Conservation (phyloP, 2,797 vertebrate genomes). For the Cossypha polioptera region DNA sequence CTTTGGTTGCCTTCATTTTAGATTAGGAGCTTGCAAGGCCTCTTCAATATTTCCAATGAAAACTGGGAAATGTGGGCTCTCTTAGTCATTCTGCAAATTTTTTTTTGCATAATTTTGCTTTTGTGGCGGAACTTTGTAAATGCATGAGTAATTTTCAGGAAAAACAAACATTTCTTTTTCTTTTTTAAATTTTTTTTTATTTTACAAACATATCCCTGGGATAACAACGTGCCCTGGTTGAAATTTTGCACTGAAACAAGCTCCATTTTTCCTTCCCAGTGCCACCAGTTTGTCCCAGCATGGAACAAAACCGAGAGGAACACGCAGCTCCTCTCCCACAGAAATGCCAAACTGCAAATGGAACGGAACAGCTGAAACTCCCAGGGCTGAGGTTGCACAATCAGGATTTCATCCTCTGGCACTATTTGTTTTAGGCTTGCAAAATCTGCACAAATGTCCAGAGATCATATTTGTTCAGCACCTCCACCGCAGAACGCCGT, state of each 20-base stretch:
- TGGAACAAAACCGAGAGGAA: neutral
- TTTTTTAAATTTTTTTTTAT: too few species aligned
- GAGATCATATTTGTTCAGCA: neutral
- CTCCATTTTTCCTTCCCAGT: neutral
- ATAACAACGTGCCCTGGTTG: neutral
- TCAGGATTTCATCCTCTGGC: neutral
- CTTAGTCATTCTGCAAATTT: neutral
- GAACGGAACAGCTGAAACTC: neutral
- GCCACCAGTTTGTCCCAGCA: neutral
- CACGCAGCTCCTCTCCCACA: neutral
- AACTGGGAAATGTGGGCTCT: neutral
- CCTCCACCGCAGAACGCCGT: neutral
- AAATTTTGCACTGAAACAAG: rapidly evolving
- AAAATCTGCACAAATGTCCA: conserved; percentile 24
- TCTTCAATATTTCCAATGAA: neutral
- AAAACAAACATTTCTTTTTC: neutral
- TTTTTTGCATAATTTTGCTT: neutral
- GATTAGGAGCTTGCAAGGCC: neutral
- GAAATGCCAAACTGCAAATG: conserved; percentile 2
- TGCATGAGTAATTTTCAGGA: neutral
- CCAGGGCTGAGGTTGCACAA: conserved; percentile 22
- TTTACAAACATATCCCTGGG: rapidly evolving
- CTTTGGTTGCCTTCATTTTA: neutral
- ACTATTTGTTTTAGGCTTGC: conserved; percentile 32
- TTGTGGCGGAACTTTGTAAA: neutral